Conservation (phyloP, 2,888 invertebrate genomes). For the Chirona hameri region DNA sequence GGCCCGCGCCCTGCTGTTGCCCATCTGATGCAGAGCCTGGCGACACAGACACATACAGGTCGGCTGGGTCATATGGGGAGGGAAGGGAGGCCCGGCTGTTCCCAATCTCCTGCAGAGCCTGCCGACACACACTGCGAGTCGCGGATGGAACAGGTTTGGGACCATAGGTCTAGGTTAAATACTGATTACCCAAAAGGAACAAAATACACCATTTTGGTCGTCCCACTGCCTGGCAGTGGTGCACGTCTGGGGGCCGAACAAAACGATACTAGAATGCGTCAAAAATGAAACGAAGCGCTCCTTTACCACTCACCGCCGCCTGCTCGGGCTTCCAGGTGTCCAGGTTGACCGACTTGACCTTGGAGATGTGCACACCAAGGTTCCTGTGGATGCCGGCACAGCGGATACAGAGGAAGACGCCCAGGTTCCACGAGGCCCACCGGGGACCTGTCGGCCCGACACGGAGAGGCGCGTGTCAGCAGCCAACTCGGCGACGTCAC, state of each 20-base stretch:
- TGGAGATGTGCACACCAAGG: constrained; percentile 96
- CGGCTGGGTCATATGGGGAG: no score
- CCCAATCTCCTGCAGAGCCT: background rate
- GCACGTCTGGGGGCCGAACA: no score
- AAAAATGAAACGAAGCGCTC: no score
- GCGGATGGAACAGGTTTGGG: no score
- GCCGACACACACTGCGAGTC: background rate
- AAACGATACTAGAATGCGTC: no score
- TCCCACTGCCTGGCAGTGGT: no score
- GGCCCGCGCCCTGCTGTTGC: constrained; percentile 92
- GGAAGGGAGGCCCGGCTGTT: background rate
- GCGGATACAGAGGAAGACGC: constrained; percentile 95
- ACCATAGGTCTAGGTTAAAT: no score
- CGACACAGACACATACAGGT: constrained; percentile 50
- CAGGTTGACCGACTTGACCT: constrained; percentile 96
- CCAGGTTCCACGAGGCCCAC: constrained; percentile 99
- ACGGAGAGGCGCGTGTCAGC: no score
- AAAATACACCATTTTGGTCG: no score
- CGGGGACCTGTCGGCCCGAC: constrained; percentile 71
- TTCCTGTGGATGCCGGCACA: constrained; percentile 99
- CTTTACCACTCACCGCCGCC: constrained; percentile 63
- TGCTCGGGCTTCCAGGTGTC: constrained; percentile 99
- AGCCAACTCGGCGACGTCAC: no score
- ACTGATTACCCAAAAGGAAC: no score
- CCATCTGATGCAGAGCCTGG: constrained; percentile 89